Conservation (phyloP, 2,113 vertebrate species). For the Muscicapa adusta region DNA sequence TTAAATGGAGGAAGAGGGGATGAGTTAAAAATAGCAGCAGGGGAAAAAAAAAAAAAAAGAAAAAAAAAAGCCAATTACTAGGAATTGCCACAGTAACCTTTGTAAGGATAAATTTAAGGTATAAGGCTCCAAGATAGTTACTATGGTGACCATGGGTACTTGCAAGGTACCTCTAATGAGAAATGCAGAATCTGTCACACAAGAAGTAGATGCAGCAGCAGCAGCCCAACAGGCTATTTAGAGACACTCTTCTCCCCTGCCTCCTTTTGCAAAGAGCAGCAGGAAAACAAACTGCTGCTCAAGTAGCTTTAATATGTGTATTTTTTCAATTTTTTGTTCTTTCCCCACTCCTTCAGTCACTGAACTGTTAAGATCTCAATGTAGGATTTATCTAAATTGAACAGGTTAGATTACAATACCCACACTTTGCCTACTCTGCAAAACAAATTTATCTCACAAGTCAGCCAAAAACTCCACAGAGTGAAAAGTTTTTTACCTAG, state of each 20-base stretch:
- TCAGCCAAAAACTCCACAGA: background rate
- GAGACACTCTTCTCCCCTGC: background rate
- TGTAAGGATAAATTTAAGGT: conserved; percentile 66
- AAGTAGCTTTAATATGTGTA: background rate
- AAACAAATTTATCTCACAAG: background rate
- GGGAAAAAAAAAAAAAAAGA: background rate
- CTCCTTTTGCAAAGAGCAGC: background rate
- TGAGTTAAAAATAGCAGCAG: conserved; percentile 52
- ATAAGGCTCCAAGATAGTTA: conserved; percentile 56
- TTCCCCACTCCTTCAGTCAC: background rate
- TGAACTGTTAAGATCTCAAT: background rate
- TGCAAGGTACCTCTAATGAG: conserved; percentile 62
- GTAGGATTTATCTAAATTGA: background rate
- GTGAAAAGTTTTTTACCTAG: background rate
- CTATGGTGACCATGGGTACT: conserved; percentile 60
- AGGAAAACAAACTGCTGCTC: background rate
- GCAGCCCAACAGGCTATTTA: conserved; percentile 40
- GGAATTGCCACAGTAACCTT: conserved; percentile 67
- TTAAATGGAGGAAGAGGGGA: background rate
- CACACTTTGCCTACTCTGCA: background rate
- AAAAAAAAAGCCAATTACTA: conserved; percentile 44
- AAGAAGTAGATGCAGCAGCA: conserved; percentile 4
- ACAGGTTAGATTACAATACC: background rate
- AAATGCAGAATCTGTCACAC: conserved; percentile 59
- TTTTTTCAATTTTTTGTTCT: background rate